Conservation (phyloP, 30 jellyfish, hydroid and myxozoan genomes). For the Phacellophora camtschatica region DNA sequence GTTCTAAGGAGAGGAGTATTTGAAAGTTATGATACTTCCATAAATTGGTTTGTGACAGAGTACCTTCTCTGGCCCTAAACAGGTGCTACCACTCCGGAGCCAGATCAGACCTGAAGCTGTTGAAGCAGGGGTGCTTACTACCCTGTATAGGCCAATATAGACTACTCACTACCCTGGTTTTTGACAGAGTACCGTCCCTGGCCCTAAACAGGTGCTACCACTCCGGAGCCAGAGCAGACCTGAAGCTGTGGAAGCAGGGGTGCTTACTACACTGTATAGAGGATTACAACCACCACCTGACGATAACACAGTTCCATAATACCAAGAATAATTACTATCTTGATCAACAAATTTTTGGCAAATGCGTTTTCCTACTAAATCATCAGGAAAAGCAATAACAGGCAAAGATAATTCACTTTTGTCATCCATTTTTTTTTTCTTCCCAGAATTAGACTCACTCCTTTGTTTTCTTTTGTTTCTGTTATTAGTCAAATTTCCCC, state of each 20-base stretch:
- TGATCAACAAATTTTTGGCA: slow-evolving; percentile 1
- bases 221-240: slow-evolving; percentile 56
- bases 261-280: slow-evolving; percentile 15
- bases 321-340: slow-evolving; percentile 5
- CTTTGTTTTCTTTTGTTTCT: background rate
- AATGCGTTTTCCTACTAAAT: slow-evolving; percentile 13
- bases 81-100: no score
- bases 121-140: slow-evolving; percentile 23
- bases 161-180: slow-evolving; percentile 28
- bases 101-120: no score
- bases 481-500: background rate
- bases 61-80: no score
- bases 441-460: background rate
- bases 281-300: background rate
- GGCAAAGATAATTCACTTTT: background rate
- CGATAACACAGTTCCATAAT: slow-evolving; percentile 7
- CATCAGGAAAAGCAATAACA: background rate
- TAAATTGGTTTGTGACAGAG: slow-evolving; percentile 10
- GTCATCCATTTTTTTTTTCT: background rate
- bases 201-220: slow-evolving; percentile 52
- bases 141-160: slow-evolving; percentile 12
- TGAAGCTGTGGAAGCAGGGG: slow-evolving; percentile 44
- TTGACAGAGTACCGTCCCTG: slow-evolving; percentile 34
- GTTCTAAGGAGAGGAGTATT: background rate
- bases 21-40: no score